Base-by-base conservation (phyloP, 2,888 invertebrate genomes). In the Eristalinus sepulchralis region DNA sequence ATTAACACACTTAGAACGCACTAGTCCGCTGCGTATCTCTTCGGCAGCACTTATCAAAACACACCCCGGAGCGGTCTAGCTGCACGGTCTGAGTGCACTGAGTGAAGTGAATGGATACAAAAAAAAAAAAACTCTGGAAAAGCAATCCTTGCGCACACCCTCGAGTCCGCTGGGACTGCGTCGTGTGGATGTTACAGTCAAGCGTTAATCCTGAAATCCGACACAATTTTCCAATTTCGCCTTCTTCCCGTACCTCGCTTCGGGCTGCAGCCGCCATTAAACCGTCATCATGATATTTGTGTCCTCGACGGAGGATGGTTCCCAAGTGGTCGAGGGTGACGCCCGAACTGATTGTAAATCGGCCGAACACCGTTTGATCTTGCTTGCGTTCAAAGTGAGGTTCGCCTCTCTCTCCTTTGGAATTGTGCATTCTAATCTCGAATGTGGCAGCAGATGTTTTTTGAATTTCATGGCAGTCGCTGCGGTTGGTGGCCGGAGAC, bases 1-100 rank as follows among this genome's bases (percentile, higher is more conserved):
- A 86, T 86, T 86, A 86, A 86, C 85, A 73, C 82, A 86, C 85
- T 83, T 83, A 71, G 73, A 36, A 82, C 83, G 78, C 82, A 83
- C 83, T 78, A 83, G 64, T 73, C 70, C 68, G 63, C 62, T 77
- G 31, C 66, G 53, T 73, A 82, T 82, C 72, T 78, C 72, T 82
- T 55, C 84, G 71, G 68, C 59, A 85, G 85, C 82, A 86, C 85
- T 86, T 83, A 86, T 83, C 84, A 72, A 68, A 85, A 81, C 77
- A 85, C 72, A 81, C 77, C 81, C 77, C 59, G 77, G 71, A 76
- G 77, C 81, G 81, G 36, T 34, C 13, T 71, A 79, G 31, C 70
- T 73, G 39, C 64, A 47, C 47, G n/a, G 47, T 4, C 47, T 17
- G 47, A 47, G 47, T 47, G 47, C 47, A 47, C 47, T 47, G 47